phyloP scores from a whole-genome alignment of 2,113 vertebrate genomes.

The Psilopogon haemacephalus region DNA sequence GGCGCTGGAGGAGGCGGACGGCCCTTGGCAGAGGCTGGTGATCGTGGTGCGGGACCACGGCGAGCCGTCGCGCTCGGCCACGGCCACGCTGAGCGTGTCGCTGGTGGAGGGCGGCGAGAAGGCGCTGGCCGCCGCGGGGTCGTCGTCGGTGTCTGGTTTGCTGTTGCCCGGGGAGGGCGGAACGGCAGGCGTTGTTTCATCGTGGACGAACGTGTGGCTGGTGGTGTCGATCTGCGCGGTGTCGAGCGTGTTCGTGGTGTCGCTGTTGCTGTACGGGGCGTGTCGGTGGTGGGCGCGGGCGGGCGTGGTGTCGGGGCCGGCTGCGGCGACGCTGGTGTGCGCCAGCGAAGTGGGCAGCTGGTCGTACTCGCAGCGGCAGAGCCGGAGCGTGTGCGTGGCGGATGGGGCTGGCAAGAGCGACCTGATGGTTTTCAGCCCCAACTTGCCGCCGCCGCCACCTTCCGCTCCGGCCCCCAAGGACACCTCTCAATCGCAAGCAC shows the following conservation, averaged over 20 bases:
- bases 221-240: too few species aligned
- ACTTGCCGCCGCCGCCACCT: background rate
- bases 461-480: background rate
- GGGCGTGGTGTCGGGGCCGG: background rate
- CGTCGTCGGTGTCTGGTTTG: too few species aligned
- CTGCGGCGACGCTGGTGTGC: background rate
- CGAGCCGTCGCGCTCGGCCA: background rate
- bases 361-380: constrained; percentile 53
- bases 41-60: constrained; percentile 62
- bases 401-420: too few species aligned
- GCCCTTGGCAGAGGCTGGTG: constrained; percentile 46
- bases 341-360: constrained; percentile 32
- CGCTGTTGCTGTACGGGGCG: background rate
- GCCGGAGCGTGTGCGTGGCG: too few species aligned
- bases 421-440: too few species aligned
- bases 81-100: background rate
- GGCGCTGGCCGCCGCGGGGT: background rate
- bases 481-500: too few species aligned
- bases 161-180: too few species aligned
- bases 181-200: too few species aligned
- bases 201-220: too few species aligned
- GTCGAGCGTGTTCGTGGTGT: background rate
- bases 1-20: constrained; percentile 69
- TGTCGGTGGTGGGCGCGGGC: background rate
- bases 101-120: background rate